Evolutionary conservation across 2,888 invertebrate genomes (phyloP).

Genomic region (Drosophila testacea): DNA sequence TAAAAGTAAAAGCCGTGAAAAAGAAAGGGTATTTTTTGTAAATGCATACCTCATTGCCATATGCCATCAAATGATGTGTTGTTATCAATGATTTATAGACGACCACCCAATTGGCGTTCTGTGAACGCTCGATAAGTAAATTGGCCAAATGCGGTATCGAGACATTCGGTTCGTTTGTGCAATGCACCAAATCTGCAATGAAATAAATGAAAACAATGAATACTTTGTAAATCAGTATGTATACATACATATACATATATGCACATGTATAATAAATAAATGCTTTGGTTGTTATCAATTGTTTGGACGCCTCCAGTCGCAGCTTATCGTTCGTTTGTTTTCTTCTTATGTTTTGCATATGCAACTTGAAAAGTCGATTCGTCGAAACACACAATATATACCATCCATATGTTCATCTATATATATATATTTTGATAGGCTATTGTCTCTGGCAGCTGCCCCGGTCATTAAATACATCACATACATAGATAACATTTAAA

Average conservation of each 20-base stretch:
- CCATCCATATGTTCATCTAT: constrained; percentile 9
- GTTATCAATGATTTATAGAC: constrained; percentile 99
- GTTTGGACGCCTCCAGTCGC: constrained; percentile 7
- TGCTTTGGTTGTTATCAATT: constrained; percentile 7
- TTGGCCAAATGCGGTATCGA: constrained; percentile 99
- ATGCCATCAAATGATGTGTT: constrained; percentile 99
- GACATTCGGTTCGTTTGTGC: constrained; percentile 99
- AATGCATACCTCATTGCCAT: constrained; percentile 97
- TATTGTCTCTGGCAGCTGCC: constrained; percentile 20
- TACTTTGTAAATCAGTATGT: constrained; percentile 4
- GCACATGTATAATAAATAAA: constrained; percentile 1
- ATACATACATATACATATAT: not conserved
- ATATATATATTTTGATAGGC: constrained; percentile 23
- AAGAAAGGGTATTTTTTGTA: constrained; percentile 3
- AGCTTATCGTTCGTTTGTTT: constrained; percentile 24
- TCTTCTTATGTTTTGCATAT: constrained; percentile 16
- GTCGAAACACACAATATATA: constrained; percentile 1
- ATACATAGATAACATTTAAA: constrained; percentile 12
- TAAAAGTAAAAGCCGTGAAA: constrained; percentile 37
- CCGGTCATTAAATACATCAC: constrained; percentile 10
- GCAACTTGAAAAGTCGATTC: constrained; percentile 3
- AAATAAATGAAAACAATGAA: constrained; percentile 38
- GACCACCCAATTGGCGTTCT: constrained; percentile 99
- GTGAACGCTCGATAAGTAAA: constrained; percentile 98
- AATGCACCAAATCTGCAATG: constrained; percentile 98